phyloP scores from a whole-genome alignment of 2,113 vertebrate genomes.

The Cavia porcellus region DNA sequence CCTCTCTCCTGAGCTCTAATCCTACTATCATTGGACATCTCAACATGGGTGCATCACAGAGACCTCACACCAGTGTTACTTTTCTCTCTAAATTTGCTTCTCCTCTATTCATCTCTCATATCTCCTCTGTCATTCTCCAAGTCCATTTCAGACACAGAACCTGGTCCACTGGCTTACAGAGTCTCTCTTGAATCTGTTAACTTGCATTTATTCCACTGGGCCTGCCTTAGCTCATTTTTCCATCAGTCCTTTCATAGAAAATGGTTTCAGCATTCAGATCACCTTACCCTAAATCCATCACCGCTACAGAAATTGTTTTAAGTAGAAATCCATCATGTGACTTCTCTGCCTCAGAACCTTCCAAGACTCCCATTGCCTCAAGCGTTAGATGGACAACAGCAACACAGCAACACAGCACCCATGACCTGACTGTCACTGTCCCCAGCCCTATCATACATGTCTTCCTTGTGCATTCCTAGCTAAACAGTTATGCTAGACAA shows the following conservation, averaged over 20 bases:
- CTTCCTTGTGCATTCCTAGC: not conserved
- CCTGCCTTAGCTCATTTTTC: not conserved
- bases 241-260: not conserved
- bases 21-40: not conserved
- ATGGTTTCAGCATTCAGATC: constrained; percentile 21
- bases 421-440: not conserved
- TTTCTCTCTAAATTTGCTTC: not conserved
- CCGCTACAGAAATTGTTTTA: not conserved
- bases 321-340: not conserved
- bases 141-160: not conserved
- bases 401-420: not conserved
- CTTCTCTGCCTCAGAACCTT: not conserved
- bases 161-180: not conserved
- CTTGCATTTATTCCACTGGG: not conserved
- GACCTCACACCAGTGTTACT: not conserved
- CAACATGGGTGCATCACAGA: not conserved
- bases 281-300: not conserved
- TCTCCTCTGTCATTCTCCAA: not conserved
- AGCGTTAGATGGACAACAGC: not conserved
- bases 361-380: not conserved
- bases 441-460: not conserved
- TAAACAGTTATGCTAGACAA: not conserved
- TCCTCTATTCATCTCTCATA: not conserved
- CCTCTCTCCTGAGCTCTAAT: not conserved
- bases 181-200: not conserved